Base-by-base conservation (phyloP, 2,113 vertebrate genomes). In the Apodemus speciosus region DNA sequence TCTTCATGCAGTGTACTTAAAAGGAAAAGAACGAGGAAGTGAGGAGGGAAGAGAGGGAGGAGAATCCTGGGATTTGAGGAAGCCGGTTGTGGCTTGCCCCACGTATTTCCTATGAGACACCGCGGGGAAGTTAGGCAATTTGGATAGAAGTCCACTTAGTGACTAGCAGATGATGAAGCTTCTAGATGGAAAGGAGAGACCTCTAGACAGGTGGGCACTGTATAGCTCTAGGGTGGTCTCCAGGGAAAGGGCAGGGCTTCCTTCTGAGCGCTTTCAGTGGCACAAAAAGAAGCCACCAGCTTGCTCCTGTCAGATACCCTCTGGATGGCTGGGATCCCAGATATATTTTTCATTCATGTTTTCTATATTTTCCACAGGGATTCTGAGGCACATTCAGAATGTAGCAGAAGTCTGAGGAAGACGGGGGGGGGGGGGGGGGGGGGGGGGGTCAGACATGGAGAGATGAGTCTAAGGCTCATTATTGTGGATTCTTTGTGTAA, bases 251-350 rank as follows among this genome's bases (percentile, higher is more conserved):
- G 64, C 72, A 14, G 60, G 20, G 14, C 2, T 35, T 38, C 51
- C 30, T 38, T 51, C 72, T 1, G 20, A 92, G 90, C 40, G 40
- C 71, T 73, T 40, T 8, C 3, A 51, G 71, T 80, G n/a, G 60
- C 40, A 16, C 81, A n/a, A 15, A 85, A 53, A 40, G 72, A 76
- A 92, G 23, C 71, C 38, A 4, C 27, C 25, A 9, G 77, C 58
- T 38, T 20, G 58, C 58, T 40, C 53, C 9, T 38, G 23, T 60
- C 79, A 16, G n/a, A 0, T 18, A 0, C 10, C 64, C 6, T 51
- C 71, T 7, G 10, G 43, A 75, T 2, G 1, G 79, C 0, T 14
- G 16, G 83, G 62, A 18, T 4, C 56, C 0, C 0, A 0, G 60
- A 43, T 14, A 3, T 60, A 27, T 58, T 1, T 40, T 58, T 86